A percentile compares a stretch with the other conserved stretches of the same genome.
Conservation (phyloP, 2,113 vertebrate species). For the Isichthys henryi region DNA sequence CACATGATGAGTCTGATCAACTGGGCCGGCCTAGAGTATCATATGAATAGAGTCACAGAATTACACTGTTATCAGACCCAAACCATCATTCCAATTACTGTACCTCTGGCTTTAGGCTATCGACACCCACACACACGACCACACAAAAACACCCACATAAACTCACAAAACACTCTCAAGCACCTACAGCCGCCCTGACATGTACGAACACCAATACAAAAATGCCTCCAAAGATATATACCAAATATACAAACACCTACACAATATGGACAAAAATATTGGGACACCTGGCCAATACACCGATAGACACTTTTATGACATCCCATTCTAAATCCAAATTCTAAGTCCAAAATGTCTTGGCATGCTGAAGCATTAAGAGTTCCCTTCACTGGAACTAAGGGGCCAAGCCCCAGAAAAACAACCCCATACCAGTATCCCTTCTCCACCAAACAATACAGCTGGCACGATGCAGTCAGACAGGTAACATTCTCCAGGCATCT, state of each 20-base stretch:
- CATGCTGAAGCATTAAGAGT: background rate
- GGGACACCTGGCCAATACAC: background rate
- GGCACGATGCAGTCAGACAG: background rate
- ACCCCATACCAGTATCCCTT: background rate
- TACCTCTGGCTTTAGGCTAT: background rate
- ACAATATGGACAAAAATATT: background rate
- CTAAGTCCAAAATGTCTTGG: background rate
- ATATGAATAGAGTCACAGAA: background rate
- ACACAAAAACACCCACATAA: background rate
- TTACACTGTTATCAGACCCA: background rate
- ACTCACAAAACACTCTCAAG: background rate
- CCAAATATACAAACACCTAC: background rate
- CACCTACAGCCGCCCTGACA: background rate
- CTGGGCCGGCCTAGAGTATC: background rate
- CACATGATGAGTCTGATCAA: background rate
- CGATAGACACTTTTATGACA: background rate
- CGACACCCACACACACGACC: constrained; percentile 1
- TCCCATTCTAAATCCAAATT: background rate
- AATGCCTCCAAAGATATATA: background rate
- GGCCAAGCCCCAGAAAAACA: background rate
- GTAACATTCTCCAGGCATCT: too few relatives aligned
- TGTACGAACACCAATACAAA: background rate
- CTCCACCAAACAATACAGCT: background rate
- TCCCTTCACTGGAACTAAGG: background rate
- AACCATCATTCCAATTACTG: background rate